A percentile compares a stretch with the other conserved stretches of the same genome.
phyloP scores from a whole-genome alignment of 2,888 invertebrate genomes.

The Brenthis daphne region DNA sequence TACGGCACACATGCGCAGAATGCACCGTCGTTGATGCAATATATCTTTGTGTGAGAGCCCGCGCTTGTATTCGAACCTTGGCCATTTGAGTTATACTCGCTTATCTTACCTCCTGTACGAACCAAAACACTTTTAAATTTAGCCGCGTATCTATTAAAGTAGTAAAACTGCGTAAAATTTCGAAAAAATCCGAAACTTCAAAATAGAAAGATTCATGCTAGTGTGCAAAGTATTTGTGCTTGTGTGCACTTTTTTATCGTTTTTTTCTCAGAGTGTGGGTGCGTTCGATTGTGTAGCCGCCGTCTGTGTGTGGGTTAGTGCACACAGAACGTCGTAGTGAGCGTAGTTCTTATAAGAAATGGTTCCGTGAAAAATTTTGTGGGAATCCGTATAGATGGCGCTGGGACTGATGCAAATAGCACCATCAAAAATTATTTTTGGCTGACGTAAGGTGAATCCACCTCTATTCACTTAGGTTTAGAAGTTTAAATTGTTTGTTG shows the following conservation, averaged over 20 bases:
- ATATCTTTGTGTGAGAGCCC: constrained; percentile 60
- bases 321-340: constrained; percentile 50
- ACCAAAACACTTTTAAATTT: constrained; percentile 55
- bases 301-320: constrained; percentile 51
- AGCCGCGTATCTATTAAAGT: constrained; percentile 41
- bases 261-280: constrained; percentile 80
- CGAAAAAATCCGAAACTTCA: constrained; percentile 44
- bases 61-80: constrained; percentile 72
- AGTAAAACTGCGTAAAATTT: constrained; percentile 39
- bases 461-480: constrained; percentile 32
- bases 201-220: constrained; percentile 48
- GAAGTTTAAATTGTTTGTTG: constrained; percentile 42
- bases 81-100: constrained; percentile 69
- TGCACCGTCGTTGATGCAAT: constrained; percentile 65
- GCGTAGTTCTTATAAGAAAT: constrained; percentile 79
- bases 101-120: constrained; percentile 65
- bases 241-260: constrained; percentile 79
- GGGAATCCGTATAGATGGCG: constrained; percentile 78
- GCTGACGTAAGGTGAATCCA: constrained; percentile 23
- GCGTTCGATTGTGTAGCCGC: constrained; percentile 73
- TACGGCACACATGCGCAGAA: constrained; percentile 59
- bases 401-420: constrained; percentile 61
- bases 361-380: constrained; percentile 78
- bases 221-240: constrained; percentile 50
- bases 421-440: constrained; percentile 66